A percentile compares a stretch with the other conserved stretches of the same genome.
phyloP scores from a whole-genome alignment of 1,140 invertebrate species.

The Eurosta solidaginis region DNA sequence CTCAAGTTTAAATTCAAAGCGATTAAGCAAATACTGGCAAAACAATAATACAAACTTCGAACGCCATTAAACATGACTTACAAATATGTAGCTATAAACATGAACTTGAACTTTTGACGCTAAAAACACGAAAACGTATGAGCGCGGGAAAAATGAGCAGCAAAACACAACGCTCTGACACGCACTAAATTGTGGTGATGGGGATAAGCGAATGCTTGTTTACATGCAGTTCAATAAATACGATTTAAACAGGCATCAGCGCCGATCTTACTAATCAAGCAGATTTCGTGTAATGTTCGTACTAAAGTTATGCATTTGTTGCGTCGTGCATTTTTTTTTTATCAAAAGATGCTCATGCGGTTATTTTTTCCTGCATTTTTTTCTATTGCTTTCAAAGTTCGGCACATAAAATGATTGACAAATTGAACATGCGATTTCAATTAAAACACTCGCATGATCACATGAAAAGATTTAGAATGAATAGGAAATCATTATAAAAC shows the following conservation, averaged over 20 bases:
- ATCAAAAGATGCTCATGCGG: background rate
- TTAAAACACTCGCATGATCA: constrained; percentile 4
- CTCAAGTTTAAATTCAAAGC: background rate
- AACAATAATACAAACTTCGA: background rate
- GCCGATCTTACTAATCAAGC: background rate
- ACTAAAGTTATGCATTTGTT: background rate
- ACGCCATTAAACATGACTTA: background rate
- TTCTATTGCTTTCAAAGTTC: background rate
- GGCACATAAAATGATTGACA: background rate
- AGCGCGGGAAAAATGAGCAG: background rate
- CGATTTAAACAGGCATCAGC: background rate
- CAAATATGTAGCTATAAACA: background rate
- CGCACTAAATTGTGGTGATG: background rate
- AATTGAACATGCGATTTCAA: constrained; percentile 16
- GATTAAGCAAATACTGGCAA: too few relatives aligned
- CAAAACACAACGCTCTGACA: background rate
- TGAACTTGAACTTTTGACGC: constrained; percentile 16
- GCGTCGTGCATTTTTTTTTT: background rate
- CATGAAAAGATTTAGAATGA: background rate
- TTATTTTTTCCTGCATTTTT: background rate
- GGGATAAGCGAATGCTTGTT: background rate
- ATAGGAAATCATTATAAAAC: too few relatives aligned
- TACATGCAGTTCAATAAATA: background rate
- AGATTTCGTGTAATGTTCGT: background rate
- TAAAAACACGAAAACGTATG: background rate